Percentiles rank a stretch among this genome's conserved stretches.
Evolutionary conservation across 2,113 vertebrate genomes (phyloP).

Genomic region (Perca fluviatilis): DNA sequence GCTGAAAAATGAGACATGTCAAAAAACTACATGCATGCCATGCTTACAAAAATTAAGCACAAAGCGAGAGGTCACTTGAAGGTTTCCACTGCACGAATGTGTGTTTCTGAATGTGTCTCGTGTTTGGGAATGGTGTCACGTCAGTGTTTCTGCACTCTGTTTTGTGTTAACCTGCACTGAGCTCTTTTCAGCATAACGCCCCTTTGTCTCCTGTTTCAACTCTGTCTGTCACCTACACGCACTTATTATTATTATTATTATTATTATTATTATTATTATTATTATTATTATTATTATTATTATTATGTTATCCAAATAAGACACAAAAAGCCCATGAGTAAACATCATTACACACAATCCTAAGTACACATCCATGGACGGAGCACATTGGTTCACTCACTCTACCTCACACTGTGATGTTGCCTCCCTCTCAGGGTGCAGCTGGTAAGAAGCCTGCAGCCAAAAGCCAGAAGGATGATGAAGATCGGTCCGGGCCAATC

Average conservation of each 20-base stretch:
- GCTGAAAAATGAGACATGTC: background rate
- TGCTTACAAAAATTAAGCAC: background rate
- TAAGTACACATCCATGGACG: background rate
- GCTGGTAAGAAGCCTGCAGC: constrained; percentile 91
- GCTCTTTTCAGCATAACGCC: constrained; percentile 10
- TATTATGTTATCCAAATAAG: background rate
- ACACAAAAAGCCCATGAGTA: background rate
- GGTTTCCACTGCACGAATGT: constrained; percentile 48
- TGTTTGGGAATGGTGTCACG: constrained; percentile 6
- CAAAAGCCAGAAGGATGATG: constrained; percentile 93
- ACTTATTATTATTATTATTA: background rate
- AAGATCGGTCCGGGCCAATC: constrained; percentile 94
- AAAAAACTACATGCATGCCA: constrained; percentile 22
- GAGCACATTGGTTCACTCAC: background rate
- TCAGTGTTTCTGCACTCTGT: background rate
- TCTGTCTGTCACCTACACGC: background rate
- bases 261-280: too few species aligned
- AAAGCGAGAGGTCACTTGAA: background rate
- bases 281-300: too few species aligned
- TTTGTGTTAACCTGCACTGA: constrained; percentile 27
- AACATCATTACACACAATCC: background rate
- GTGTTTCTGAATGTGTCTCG: constrained; percentile 1
- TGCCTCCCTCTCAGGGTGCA: constrained; percentile 77
- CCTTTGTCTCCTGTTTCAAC: constrained; percentile 19
- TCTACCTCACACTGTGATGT: background rate